Base-by-base conservation (phyloP, 2,113 vertebrate genomes). In the Tetrao urogallus region DNA sequence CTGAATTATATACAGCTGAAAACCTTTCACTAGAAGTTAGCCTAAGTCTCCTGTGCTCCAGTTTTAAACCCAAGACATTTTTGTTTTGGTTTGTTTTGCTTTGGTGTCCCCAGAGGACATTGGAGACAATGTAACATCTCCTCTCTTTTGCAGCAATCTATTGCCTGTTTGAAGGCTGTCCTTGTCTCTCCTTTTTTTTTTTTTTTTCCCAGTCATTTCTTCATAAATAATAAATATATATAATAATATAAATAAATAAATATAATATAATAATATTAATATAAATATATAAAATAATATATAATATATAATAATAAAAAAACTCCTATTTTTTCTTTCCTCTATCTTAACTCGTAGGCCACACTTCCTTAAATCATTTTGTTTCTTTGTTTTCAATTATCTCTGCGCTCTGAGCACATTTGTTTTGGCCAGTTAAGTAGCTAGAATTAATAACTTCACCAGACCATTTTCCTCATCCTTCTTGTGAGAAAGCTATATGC, bases 21-120 rank as follows among this genome's bases (percentile, higher is more conserved):
- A 93, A 91, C n/a, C 73, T 91, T 82, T 82, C 58, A 40, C 75
- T 90, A 16, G n/a, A 94, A 86, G 57, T 75, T 93, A 79, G 21
- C n/a, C 24, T 61, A 76, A 80, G 63, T 84, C 73, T 96, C 60
- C 20, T 38, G n/a, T 74, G 50, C 52, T 91, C 81, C 45, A 74
- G 42, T 92, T 84, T 87, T 89, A 45, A 81, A 36, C 69, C 40
- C 19, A 38, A 90, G 81, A 66, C 19, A 19, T 60, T 47, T 40
- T 40, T 10, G 38, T 38, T 17, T 52, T 54, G 25, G 27, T 54
- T 30, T 43, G 14, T 34, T 45, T 28, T 24, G 3, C 1, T 4
- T 80, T 76, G 13, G 45, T 70, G 8, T 66, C 50, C 64, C 42
- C 45, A 58, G 36, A 88, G 77, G 77, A 83, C 56, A 40, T 3